Evolutionary conservation across 2,888 invertebrate species (phyloP), one percentile per base, ranked within the genome.

Genomic region (Augochlorella aurata): DNA sequence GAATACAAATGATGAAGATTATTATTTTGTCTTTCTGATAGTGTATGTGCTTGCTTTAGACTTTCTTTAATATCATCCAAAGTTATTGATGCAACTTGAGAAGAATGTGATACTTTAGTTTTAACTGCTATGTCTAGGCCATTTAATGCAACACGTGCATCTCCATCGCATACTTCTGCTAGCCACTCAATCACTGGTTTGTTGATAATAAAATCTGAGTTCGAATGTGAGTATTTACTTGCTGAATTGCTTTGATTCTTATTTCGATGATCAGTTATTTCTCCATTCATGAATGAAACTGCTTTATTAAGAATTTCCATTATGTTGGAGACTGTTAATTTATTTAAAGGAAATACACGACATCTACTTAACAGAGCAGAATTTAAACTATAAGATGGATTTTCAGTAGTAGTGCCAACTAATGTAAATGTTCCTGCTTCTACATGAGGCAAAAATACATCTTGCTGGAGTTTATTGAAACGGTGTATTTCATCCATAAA

Each of bases 401-500:
- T 97, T 93, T 97, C 97, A 70, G 97, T 97, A 0, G 97, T 97
- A 0, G 97, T 97, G 44, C 97, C 97, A 77, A 97, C 95, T 77
- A 97, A 94, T 69, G 95, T 95, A 61, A 97, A 96, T 49, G 96
- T 96, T 0, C 97, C 97, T 93, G 95, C 96, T 93, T 97, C 97
- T 10, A 97, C 96, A 92, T 97, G 96, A 12, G 97, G 95, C 79
- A 97, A 92, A 92, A 97, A 97, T 70, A 96, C 95, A 92, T 97
- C 97, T 94, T 97, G 97, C 90, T 97, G 97, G 18, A 96, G 94
- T 93, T 97, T 97, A 92, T 97, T 97, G 90, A 97, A 97, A 72
- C 97, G 95, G 93, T 97, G 97, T 89, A 97, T 97, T 94, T 97
- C 97, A 94, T 97, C 97, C 96, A 97, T 96, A 90, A 97, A 97